These are phyloP conservation scores for Etheostoma nigrum DNA, from an alignment of 2,797 vertebrate genomes.

Conservation along the genomic window DNA sequence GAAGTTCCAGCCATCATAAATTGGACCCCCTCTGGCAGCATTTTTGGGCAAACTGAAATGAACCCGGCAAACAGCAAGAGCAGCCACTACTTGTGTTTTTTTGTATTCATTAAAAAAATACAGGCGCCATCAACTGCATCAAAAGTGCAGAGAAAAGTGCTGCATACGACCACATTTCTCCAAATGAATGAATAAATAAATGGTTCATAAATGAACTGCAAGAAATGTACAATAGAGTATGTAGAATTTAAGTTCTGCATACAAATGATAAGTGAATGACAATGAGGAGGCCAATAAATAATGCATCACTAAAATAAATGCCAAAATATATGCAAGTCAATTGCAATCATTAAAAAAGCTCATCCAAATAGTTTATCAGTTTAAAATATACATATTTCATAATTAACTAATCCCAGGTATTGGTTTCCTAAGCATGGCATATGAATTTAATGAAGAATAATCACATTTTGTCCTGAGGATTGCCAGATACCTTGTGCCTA, in stretches of 20 bases:
- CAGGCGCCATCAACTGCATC: constrained; percentile 19
- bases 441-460: constrained; percentile 2
- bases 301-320: not conserved
- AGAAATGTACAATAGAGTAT: constrained; percentile 6
- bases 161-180: constrained; percentile 4
- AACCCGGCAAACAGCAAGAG: constrained; percentile 40
- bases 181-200: constrained; percentile 32
- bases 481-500: not conserved
- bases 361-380: not conserved
- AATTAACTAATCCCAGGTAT: not conserved
- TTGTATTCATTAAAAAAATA: constrained; percentile 37
- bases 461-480: not conserved
- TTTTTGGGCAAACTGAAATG: constrained; percentile 56
- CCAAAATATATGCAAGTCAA: constrained; percentile 8
- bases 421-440: not conserved
- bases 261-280: not conserved
- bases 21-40: constrained; percentile 52
- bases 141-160: constrained; percentile 26
- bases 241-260: constrained; percentile 16
- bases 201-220: constrained; percentile 17
- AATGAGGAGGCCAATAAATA: constrained; percentile 28
- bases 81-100: constrained; percentile 40
- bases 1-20: constrained; percentile 47
- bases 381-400: constrained; percentile 3
- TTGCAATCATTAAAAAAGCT: not conserved